phyloP scores from a whole-genome alignment of 2,113 vertebrate species.

The Eleginops maclovinus region DNA sequence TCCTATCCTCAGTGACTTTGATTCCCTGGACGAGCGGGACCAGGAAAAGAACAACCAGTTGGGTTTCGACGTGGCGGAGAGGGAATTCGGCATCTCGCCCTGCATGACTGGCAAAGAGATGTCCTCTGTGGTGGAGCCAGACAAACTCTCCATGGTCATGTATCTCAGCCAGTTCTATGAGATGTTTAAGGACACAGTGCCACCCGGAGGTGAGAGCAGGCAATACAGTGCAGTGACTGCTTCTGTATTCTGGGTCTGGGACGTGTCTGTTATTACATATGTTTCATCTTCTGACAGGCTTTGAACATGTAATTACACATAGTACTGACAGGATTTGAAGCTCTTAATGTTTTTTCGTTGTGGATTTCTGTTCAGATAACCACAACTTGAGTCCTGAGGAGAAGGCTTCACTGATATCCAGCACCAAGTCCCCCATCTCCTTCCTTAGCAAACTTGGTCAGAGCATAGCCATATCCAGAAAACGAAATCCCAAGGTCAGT shows the following conservation, averaged over 20 bases:
- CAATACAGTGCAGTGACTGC: background rate
- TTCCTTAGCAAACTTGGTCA: constrained; percentile 98
- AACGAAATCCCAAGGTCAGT: constrained; percentile 92
- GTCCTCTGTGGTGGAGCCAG: constrained; percentile 95
- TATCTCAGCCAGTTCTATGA: constrained; percentile 99
- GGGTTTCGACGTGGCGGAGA: constrained; percentile 94
- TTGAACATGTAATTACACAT: background rate
- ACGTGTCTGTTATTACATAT: background rate
- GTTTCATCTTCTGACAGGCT: background rate
- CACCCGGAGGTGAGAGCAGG: constrained; percentile 88
- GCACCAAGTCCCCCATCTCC: constrained; percentile 96
- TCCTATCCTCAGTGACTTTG: constrained; percentile 88
- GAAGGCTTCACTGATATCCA: constrained; percentile 90
- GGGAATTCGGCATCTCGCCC: constrained; percentile 96
- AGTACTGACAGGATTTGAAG: background rate
- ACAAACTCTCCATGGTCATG: constrained; percentile 99
- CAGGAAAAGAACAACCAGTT: constrained; percentile 95
- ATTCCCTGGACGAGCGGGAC: constrained; percentile 91
- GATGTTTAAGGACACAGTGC: constrained; percentile 97
- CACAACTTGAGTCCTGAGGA: constrained; percentile 93
- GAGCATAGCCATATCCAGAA: constrained; percentile 96
- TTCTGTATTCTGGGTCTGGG: background rate
- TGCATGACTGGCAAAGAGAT: constrained; percentile 99
- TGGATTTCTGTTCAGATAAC: constrained; percentile 82
- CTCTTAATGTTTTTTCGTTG: background rate